A percentile compares a stretch with the other conserved stretches of the same genome.
phyloP scores from a whole-genome alignment of 2,888 invertebrate species.

The Epistrophella euchroma region DNA sequence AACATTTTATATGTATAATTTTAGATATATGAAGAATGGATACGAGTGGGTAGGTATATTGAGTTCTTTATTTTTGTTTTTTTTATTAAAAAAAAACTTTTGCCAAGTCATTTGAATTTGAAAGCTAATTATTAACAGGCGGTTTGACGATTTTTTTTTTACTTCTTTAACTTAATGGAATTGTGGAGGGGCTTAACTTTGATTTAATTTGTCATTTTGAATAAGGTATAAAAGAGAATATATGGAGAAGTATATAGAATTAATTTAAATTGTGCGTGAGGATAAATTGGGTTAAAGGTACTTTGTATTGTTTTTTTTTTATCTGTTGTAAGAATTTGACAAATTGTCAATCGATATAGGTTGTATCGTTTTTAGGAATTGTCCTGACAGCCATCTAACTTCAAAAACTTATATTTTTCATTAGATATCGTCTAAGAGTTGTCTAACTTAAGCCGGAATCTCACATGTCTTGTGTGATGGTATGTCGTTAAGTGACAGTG shows the following conservation, averaged over 20 bases:
- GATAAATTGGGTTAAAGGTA: neutral
- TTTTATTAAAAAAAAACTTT: neutral
- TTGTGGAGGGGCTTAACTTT: neutral
- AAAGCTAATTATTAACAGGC: constrained; percentile 4
- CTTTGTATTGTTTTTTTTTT: neutral
- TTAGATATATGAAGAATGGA: neutral
- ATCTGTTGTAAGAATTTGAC: neutral
- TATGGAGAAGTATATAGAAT: neutral
- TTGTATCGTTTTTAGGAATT: too few species aligned
- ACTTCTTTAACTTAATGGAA: neutral
- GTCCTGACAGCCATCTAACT: neutral
- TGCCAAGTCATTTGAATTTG: constrained; percentile 24
- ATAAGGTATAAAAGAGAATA: neutral
- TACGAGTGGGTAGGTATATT: neutral
- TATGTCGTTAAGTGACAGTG: too few species aligned
- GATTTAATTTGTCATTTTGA: constrained; percentile 1
- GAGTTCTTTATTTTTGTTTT: neutral
- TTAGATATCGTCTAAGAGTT: too few species aligned
- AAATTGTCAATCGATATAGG: too few species aligned
- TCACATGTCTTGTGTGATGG: too few species aligned
- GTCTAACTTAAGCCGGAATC: too few species aligned
- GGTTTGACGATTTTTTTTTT: neutral
- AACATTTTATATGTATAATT: neutral
- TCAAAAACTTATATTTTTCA: too few species aligned
- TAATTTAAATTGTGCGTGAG: neutral